phyloP scores from a whole-genome alignment of 1,140 invertebrate genomes.

The Forficula auricularia region DNA sequence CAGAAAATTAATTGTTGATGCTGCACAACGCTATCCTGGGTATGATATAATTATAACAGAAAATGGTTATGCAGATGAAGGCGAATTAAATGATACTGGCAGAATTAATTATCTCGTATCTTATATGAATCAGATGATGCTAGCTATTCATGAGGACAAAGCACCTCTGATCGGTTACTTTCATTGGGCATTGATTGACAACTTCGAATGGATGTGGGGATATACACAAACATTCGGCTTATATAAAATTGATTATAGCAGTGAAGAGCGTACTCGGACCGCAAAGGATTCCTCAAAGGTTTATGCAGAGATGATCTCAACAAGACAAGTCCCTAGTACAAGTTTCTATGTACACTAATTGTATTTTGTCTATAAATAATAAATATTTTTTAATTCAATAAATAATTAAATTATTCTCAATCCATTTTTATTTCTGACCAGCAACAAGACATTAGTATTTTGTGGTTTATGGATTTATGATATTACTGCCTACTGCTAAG shows the following conservation, averaged over 20 bases:
- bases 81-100: constrained; percentile 28
- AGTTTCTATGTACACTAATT: no score
- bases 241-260: constrained; percentile 14
- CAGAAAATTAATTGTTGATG: constrained; percentile 25
- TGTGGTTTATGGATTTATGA: no score
- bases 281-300: constrained; percentile 29
- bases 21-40: constrained; percentile 24
- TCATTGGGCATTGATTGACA: constrained; percentile 59
- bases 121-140: constrained; percentile 36
- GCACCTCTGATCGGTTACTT: constrained; percentile 40
- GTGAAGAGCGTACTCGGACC: constrained; percentile 21
- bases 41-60: constrained; percentile 27
- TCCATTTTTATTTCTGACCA: no score
- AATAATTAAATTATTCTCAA: no score
- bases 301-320: constrained; percentile 29
- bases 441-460: no score
- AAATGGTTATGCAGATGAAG: constrained; percentile 28
- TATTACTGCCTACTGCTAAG: no score
- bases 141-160: constrained; percentile 26
- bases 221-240: constrained; percentile 30
- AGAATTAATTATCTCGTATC: constrained; percentile 33
- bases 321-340: no score
- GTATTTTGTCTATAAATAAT: no score
- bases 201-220: constrained; percentile 54
- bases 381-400: no score